Percentiles rank a stretch among this genome's conserved stretches.
Conservation (phyloP, 2,113 vertebrate genomes). For the Phasianus colchicus region DNA sequence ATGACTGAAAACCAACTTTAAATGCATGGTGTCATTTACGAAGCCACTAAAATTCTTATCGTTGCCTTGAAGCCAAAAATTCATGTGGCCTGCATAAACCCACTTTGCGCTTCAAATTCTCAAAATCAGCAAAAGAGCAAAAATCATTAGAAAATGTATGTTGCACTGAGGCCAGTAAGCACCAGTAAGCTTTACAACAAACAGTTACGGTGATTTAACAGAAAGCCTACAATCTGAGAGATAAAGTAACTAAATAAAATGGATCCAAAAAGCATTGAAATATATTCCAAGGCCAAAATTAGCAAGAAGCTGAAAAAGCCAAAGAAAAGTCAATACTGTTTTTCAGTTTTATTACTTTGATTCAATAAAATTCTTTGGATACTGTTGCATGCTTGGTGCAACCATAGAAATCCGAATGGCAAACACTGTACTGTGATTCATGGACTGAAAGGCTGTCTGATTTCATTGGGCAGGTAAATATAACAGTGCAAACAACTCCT, state of each 20-base stretch:
- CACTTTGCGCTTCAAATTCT: slow-evolving; percentile 22
- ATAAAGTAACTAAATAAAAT: background rate
- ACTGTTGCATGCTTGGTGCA: background rate
- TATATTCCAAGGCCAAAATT: background rate
- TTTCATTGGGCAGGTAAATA: slow-evolving; percentile 57
- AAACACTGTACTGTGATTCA: slow-evolving; percentile 37
- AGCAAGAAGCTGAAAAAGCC: background rate
- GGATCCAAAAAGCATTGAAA: background rate
- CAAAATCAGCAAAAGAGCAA: slow-evolving; percentile 47
- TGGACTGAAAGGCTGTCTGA: slow-evolving; percentile 49
- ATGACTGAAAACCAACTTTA: slow-evolving; percentile 36
- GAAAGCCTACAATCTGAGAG: background rate
- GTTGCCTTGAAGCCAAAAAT: slow-evolving; percentile 45
- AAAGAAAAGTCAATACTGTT: slow-evolving; percentile 16
- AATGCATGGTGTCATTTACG: background rate
- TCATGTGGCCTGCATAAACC: slow-evolving; percentile 43
- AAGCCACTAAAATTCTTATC: slow-evolving; percentile 65
- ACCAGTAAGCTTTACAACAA: background rate
- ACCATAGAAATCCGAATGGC: background rate
- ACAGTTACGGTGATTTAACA: background rate
- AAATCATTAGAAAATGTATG: slow-evolving; percentile 27
- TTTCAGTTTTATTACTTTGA: slow-evolving; percentile 33
- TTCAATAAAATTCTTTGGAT: slow-evolving; percentile 35
- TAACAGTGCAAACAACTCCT: slow-evolving; percentile 6
- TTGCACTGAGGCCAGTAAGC: background rate